A percentile compares a stretch with the other conserved stretches of the same genome.
These are phyloP conservation scores for Ochotona curzoniae DNA, from an alignment of 2,113 vertebrate species.

Conservation along the genomic window DNA sequence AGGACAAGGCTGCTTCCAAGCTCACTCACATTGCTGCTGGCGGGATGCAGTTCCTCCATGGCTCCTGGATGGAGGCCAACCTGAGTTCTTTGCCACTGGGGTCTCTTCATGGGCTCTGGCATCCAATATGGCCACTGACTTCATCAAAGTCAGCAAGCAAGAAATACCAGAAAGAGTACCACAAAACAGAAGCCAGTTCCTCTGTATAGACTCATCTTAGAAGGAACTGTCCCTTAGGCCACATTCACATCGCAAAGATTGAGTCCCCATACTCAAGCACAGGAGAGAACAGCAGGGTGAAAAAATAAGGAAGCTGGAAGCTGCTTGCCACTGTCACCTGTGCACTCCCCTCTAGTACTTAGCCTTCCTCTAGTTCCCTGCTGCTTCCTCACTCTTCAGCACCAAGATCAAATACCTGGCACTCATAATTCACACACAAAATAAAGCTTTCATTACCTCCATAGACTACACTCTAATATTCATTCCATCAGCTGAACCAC, in stretches of 20 bases:
- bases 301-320: slow-evolving; percentile 12
- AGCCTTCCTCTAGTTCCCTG: neutral
- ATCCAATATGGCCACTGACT: neutral
- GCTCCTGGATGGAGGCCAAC: neutral
- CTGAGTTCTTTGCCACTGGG: neutral
- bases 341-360: neutral
- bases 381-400: neutral
- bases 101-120: neutral
- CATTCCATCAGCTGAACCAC: neutral
- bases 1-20: slow-evolving; percentile 37
- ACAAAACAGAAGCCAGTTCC: neutral
- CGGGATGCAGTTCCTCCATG: neutral
- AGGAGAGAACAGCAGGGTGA: neutral
- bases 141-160: neutral
- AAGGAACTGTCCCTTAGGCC: slow-evolving; percentile 18
- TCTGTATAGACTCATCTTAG: slow-evolving; percentile 34
- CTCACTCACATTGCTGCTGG: neutral
- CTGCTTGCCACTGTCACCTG: neutral
- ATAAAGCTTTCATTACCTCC: neutral
- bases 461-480: neutral
- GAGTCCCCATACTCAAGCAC: slow-evolving; percentile 16
- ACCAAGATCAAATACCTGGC: neutral
- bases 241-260: slow-evolving; percentile 28
- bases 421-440: neutral
- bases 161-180: neutral